Evolutionary conservation across 2,888 invertebrate genomes (phyloP).

Genomic region (Diaperis boleti): DNA sequence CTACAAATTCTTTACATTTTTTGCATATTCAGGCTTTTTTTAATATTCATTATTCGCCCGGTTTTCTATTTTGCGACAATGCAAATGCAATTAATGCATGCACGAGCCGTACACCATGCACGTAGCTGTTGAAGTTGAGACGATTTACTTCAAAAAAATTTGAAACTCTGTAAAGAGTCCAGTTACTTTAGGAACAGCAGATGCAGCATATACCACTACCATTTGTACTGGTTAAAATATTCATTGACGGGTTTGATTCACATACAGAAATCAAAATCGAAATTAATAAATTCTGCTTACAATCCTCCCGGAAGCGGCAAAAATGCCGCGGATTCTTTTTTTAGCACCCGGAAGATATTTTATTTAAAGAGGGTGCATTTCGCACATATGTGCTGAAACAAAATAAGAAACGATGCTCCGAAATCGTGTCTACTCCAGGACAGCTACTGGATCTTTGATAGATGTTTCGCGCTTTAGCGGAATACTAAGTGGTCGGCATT

Average conservation of each 20-base stretch:
- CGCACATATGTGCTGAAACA: constrained; percentile 30
- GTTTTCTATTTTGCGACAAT: neutral
- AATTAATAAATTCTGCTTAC: constrained; percentile 14
- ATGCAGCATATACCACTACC: no score
- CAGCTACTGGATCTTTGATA: constrained; percentile 35
- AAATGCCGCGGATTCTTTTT: constrained; percentile 6
- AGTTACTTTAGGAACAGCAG: no score
- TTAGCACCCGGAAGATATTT: neutral
- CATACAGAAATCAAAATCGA: constrained; percentile 2
- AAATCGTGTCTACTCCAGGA: constrained; percentile 27
- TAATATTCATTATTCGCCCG: neutral
- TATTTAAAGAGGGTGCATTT: constrained; percentile 24
- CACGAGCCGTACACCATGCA: neutral
- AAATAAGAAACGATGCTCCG: constrained; percentile 26
- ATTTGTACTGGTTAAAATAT: neutral
- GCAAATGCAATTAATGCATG: neutral
- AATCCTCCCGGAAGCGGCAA: neutral
- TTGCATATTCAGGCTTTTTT: neutral
- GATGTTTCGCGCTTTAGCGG: constrained; percentile 29
- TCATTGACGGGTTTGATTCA: neutral
- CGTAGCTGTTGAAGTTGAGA: neutral
- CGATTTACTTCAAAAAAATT: neutral
- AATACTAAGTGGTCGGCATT: constrained; percentile 40
- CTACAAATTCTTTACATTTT: neutral
- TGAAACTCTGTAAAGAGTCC: no score